Conservation (phyloP, 2,797 vertebrate species). For the Sebastes nivosus region DNA sequence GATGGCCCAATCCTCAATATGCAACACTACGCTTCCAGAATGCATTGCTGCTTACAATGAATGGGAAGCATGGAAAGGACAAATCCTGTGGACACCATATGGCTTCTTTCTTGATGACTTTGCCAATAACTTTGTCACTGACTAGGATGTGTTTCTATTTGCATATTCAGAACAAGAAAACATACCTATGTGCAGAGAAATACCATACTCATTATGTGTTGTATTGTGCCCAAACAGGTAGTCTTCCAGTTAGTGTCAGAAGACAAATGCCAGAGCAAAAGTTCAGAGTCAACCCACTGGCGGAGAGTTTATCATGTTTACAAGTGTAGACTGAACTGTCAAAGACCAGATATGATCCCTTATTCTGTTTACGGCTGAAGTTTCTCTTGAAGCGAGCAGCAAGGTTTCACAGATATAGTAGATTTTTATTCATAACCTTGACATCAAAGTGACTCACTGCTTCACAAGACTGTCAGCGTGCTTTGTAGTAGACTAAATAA, state of each 20-base stretch:
- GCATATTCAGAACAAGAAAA: not conserved
- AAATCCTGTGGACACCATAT: too few species aligned
- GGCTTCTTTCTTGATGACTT: not conserved
- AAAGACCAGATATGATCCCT: slow-evolving; percentile 58
- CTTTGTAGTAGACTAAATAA: slow-evolving; percentile 31
- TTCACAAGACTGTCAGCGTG: slow-evolving; percentile 23
- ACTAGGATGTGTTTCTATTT: not conserved
- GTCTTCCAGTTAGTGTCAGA: slow-evolving; percentile 4
- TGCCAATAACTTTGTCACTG: too few species aligned
- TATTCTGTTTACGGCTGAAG: slow-evolving; percentile 64
- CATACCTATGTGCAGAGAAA: not conserved
- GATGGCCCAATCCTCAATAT: too few species aligned
- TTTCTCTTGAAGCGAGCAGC: slow-evolving; percentile 58
- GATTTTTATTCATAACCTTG: slow-evolving; percentile 51
- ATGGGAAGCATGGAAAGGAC: too few species aligned
- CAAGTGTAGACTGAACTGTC: slow-evolving; percentile 44
- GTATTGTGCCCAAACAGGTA: not conserved
- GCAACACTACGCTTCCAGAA: too few species aligned
- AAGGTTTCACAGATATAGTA: slow-evolving; percentile 48
- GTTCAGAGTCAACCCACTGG: slow-evolving; percentile 13
- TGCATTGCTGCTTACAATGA: too few species aligned
- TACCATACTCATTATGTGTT: not conserved
- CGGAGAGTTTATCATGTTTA: slow-evolving; percentile 43
- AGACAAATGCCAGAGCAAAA: slow-evolving; percentile 8
- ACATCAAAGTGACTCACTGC: slow-evolving; percentile 59